Conservation (phyloP, 1,140 invertebrate species). For the Eriosoma lanigerum region DNA sequence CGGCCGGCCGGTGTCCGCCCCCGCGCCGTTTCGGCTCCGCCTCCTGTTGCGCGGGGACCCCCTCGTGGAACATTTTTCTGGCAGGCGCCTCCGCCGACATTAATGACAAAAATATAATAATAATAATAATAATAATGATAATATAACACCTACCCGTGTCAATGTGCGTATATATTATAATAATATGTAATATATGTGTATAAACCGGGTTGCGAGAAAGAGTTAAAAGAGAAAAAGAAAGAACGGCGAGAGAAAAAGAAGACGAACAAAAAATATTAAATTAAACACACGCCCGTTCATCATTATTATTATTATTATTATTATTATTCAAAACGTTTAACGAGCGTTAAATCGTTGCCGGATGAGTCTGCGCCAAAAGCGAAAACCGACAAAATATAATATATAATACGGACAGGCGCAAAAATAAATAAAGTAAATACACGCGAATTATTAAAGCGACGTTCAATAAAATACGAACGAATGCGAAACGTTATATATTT, state of each 20-base stretch:
- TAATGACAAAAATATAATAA: constrained; percentile 28
- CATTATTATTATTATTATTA: constrained; percentile 19
- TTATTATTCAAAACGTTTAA: constrained; percentile 18
- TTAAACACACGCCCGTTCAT: not conserved
- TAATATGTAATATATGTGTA: not conserved
- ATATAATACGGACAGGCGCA: too few relatives aligned
- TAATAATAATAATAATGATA: constrained; percentile 6
- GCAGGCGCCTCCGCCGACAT: constrained; percentile 38
- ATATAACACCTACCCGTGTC: constrained; percentile 42
- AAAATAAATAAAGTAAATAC: too few relatives aligned
- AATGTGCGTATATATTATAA: not conserved
- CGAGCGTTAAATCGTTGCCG: not conserved
- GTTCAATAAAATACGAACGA: too few relatives aligned
- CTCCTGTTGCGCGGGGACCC: not conserved
- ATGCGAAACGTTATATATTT: too few relatives aligned
- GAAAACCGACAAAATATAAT: constrained; percentile 17
- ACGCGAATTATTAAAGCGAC: too few relatives aligned
- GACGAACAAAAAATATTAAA: not conserved
- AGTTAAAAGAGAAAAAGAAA: not conserved
- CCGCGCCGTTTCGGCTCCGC: constrained; percentile 38
- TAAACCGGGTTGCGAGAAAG: too few relatives aligned
- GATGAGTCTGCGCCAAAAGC: not conserved
- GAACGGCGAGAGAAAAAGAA: not conserved
- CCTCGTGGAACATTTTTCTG: not conserved
- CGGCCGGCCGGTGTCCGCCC: constrained; percentile 44